phyloP scores from a whole-genome alignment of 1,140 invertebrate species.

The Trichonephila clavipes region DNA sequence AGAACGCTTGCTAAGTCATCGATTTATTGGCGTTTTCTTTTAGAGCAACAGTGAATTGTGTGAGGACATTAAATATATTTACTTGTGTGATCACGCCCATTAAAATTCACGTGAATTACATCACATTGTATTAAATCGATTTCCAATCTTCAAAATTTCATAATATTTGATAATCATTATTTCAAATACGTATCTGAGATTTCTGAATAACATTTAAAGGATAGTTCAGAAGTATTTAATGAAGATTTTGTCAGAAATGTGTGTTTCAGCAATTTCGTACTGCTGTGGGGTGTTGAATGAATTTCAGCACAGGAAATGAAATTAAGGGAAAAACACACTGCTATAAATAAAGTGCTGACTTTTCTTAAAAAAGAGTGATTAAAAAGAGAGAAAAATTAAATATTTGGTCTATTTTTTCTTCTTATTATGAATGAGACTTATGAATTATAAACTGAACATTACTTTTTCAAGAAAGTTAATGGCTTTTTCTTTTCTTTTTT shows the following conservation, averaged over 20 bases:
- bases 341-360: too few relatives aligned
- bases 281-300: neutral
- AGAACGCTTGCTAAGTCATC: slow-evolving; percentile 3
- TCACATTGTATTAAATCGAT: neutral
- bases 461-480: too few relatives aligned
- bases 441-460: too few relatives aligned
- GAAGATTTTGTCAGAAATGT: too few relatives aligned
- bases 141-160: slow-evolving; percentile 3
- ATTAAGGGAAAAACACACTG: too few relatives aligned
- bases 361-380: too few relatives aligned
- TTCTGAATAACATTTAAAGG: slow-evolving; percentile 13
- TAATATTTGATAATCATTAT: slow-evolving; percentile 6
- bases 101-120: neutral
- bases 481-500: too few relatives aligned
- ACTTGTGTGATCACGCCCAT: neutral
- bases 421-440: too few relatives aligned
- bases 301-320: too few relatives aligned
- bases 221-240: neutral
- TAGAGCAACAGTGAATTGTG: neutral
- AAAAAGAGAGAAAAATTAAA: too few relatives aligned
- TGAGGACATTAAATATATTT: slow-evolving; percentile 2
- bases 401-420: too few relatives aligned
- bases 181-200: neutral
- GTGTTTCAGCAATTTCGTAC: neutral
- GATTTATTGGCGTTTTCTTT: neutral